phyloP scores from a whole-genome alignment of 2,113 vertebrate genomes.

The Gymnogyps californianus region DNA sequence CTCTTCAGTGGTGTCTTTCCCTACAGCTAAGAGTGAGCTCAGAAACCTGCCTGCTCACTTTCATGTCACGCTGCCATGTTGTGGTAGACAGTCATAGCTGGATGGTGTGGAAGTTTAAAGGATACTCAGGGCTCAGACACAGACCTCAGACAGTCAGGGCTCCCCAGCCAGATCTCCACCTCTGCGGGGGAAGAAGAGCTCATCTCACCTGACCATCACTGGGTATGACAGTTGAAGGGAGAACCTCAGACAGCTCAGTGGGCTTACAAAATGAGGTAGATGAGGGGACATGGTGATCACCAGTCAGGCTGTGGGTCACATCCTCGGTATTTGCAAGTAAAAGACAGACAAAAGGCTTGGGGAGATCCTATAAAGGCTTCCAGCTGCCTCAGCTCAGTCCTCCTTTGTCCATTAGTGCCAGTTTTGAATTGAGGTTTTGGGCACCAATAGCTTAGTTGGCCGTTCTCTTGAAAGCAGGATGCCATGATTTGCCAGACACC shows the following conservation, averaged over 20 bases:
- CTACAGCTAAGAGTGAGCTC: neutral
- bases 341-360: neutral
- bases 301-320: neutral
- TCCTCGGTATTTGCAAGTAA: neutral
- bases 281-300: neutral
- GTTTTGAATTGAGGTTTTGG: neutral
- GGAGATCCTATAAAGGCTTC: neutral
- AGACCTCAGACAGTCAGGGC: neutral
- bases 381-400: neutral
- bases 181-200: neutral
- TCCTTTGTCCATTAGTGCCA: rapidly evolving
- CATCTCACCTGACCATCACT: neutral
- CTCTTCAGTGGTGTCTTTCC: neutral
- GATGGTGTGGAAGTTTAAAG: neutral
- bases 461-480: neutral
- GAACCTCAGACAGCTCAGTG: neutral
- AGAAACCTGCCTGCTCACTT: neutral
- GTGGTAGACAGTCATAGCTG: neutral
- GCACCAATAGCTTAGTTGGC: neutral
- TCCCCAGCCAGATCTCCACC: neutral
- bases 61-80: rapidly evolving
- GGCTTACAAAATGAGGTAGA: neutral
- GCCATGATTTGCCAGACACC: neutral
- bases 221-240: neutral
- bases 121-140: neutral